These are phyloP conservation scores for Adineta ricciae DNA, from an alignment of 2,888 invertebrate genomes.

Conservation along the genomic window DNA sequence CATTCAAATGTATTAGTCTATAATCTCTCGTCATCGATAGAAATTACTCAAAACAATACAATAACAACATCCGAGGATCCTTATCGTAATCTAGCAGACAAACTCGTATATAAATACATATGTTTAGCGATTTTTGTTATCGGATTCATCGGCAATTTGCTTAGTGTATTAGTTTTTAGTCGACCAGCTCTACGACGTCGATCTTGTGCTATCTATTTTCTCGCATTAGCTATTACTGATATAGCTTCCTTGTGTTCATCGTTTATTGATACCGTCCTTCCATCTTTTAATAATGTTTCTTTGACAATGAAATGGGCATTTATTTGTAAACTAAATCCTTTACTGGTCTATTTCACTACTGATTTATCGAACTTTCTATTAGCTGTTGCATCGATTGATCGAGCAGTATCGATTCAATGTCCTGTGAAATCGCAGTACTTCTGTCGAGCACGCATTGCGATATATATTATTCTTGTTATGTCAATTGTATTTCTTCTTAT, in stretches of 20 bases:
- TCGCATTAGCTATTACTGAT: constrained; percentile 11
- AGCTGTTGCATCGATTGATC: constrained; percentile 1
- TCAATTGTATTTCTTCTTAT: neutral
- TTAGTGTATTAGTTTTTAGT: constrained; percentile 20
- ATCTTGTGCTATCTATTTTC: constrained; percentile 20
- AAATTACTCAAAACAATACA: neutral
- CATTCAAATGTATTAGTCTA: neutral
- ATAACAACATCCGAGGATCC: neutral
- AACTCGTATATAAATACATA: neutral
- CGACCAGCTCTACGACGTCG: neutral
- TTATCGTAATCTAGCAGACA: neutral
- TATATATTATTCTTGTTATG: neutral
- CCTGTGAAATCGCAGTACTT: neutral
- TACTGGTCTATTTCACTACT: constrained; percentile 18
- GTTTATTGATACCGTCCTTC: constrained; percentile 9
- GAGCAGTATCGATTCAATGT: constrained; percentile 6
- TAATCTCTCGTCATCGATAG: neutral
- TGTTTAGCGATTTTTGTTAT: neutral
- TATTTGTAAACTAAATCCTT: constrained; percentile 6
- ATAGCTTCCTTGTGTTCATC: neutral
- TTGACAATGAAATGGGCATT: neutral
- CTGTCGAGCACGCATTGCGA: neutral
- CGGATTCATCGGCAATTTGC: neutral
- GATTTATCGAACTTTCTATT: constrained; percentile 4
- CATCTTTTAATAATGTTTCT: neutral